These are phyloP conservation scores for Gadus chalcogrammus DNA, from an alignment of 2,113 vertebrate species.

Conservation along the genomic window DNA sequence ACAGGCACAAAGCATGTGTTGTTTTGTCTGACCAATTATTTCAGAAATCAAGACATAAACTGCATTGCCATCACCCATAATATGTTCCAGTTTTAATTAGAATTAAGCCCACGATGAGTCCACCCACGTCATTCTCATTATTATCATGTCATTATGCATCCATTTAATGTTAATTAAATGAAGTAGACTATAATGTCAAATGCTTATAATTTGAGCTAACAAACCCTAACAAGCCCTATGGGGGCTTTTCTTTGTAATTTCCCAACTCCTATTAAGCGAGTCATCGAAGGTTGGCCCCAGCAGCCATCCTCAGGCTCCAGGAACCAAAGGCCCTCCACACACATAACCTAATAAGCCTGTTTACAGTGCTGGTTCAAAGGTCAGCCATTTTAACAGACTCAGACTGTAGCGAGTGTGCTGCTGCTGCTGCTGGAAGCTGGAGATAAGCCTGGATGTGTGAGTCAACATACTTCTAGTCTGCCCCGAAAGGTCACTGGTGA, in stretches of 20 bases:
- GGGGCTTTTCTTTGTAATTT: not conserved
- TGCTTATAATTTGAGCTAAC: no score
- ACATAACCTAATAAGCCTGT: conserved; percentile 53
- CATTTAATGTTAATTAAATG: no score
- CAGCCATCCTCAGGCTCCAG: conserved; percentile 19
- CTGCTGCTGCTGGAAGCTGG: conserved; percentile 26
- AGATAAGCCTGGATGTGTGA: conserved; percentile 23
- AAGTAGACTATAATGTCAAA: no score
- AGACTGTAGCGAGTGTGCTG: conserved; percentile 11
- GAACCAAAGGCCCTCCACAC: conserved; percentile 12
- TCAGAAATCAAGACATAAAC: no score
- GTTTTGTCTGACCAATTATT: no score
- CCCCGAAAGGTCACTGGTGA: conserved; percentile 24
- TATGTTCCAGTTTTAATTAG: no score
- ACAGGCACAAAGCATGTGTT: no score
- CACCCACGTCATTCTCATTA: no score
- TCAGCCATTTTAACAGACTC: conserved; percentile 45
- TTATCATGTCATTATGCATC: no score
- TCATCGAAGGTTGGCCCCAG: not conserved
- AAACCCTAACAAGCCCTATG: no score
- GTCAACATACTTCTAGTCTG: conserved; percentile 2
- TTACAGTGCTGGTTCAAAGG: conserved; percentile 50
- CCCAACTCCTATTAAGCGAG: not conserved
- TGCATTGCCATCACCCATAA: no score
- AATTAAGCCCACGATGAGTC: no score